Percentiles rank a stretch among this genome's conserved stretches.
Conservation (phyloP, 2,113 vertebrate genomes). For the Apodemus speciosus region DNA sequence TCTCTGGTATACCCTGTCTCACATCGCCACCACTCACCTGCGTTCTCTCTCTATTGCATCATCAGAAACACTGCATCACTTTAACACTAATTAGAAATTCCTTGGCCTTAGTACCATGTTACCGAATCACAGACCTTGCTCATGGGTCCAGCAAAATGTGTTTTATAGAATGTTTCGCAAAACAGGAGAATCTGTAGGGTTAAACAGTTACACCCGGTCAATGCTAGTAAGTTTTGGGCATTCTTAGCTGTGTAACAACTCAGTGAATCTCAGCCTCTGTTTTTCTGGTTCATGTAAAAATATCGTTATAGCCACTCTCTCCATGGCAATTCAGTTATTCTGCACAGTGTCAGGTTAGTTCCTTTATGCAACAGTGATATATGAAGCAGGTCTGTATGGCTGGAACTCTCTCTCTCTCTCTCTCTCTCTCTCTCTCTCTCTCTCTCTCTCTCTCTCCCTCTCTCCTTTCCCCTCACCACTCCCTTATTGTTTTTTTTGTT, state of each 20-base stretch:
- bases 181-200: not conserved
- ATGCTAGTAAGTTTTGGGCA: not conserved
- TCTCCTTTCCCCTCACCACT: not conserved
- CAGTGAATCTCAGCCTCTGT: not conserved
- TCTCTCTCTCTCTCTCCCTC: too few species aligned
- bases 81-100: not conserved
- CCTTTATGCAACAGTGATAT: not conserved
- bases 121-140: not conserved
- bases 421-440: too few species aligned
- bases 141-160: not conserved
- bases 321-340: not conserved
- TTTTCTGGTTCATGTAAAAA: not conserved
- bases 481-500: not conserved
- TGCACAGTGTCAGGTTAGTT: not conserved
- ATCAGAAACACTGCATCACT: not conserved
- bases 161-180: not conserved
- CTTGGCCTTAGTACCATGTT: not conserved
- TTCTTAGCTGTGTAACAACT: not conserved
- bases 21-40: not conserved
- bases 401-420: not conserved
- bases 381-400: not conserved
- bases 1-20: not conserved
- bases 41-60: not conserved
- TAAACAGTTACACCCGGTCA: not conserved
- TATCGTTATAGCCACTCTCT: not conserved